Base-by-base conservation (phyloP, 2,888 invertebrate genomes). In the Clitarchus hookeri region DNA sequence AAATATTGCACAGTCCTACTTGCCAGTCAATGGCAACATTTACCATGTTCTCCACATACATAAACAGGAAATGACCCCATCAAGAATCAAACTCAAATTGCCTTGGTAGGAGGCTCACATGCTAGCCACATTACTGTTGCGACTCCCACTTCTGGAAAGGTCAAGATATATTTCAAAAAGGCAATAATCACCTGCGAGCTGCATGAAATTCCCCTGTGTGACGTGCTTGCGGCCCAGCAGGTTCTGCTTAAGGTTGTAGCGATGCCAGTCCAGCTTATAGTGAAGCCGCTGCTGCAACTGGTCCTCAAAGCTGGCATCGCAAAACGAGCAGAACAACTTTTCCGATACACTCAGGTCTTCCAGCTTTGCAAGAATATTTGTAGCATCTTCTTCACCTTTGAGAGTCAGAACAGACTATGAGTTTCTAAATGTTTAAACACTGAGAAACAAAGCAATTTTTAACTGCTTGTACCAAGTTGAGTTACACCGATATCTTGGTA, bases 221-320 rank as follows among this genome's bases (percentile, higher is more conserved):
- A 95, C 91, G 3, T 93, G 90, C 83, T 91, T 90, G 85, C 92
- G 91, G 13, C 94, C 95, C 88, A 93, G 93, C 19, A 97, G 90
- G 88, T 94, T 95, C 88, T 95, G 94, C 89, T 96, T 96, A 78
- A 97, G 91, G 91, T 97, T 97, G 90, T 96, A 96, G 6, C 96
- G 93, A 90, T 97, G 97, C 97, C 96, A 97, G 90, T 97, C 97
- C 77, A 96, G 92, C 90, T 96, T 96, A 90, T 96, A 97, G 90
- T 97, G 97, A 11, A 94, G 93, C 25, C 95, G 94, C 91, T 97
- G 96, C 87, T 94, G 93, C 0, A 92, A 91, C 84, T 94, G 90
- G 84, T 94, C 92, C 48, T 93, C 92, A 89, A 96, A 96, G 84
- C 91, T 90, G 0, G 92, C 90, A 65, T 92, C 91, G 87, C 94